Conservation (phyloP, 2,113 vertebrate species). For the Motacilla tschutschensis region DNA sequence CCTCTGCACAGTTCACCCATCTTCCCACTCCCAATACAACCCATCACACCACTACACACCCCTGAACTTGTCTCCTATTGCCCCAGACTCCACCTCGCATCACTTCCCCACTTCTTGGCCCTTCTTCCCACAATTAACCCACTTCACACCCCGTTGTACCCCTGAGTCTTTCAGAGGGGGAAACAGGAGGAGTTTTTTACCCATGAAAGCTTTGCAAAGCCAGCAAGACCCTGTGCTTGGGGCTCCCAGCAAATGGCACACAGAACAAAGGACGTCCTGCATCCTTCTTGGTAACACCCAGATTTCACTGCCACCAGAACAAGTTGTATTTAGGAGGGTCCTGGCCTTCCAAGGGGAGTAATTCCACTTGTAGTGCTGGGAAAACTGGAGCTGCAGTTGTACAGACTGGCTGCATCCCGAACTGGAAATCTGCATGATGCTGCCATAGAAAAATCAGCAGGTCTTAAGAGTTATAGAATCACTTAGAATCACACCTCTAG, state of each 20-base stretch:
- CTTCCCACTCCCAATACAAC: not conserved
- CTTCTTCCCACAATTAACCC: not conserved
- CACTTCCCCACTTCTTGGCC: not conserved
- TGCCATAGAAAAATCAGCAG: not conserved
- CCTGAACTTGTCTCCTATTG: not conserved
- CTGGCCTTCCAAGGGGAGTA: not conserved
- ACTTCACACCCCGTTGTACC: not conserved
- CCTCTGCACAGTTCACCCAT: not conserved
- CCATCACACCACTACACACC: rapidly evolving
- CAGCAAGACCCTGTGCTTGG: not conserved
- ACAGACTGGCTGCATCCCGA: not conserved
- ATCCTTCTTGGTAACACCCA: not conserved
- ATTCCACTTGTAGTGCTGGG: not conserved
- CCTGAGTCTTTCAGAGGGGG: not conserved
- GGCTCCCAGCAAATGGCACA: not conserved
- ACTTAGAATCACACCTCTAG: not conserved
- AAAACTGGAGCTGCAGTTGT: not conserved
- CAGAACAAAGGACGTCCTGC: not conserved
- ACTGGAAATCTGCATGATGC: not conserved
- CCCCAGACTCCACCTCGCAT: not conserved
- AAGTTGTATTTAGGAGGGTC: not conserved
- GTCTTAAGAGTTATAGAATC: not conserved
- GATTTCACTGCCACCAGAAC: not conserved
- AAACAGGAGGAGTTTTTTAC: not conserved
- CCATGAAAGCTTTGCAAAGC: not conserved